Evolutionary conservation across 2,797 vertebrate species (phyloP), one percentile per base, ranked within the genome.

Genomic region (Ciconia nigra): DNA sequence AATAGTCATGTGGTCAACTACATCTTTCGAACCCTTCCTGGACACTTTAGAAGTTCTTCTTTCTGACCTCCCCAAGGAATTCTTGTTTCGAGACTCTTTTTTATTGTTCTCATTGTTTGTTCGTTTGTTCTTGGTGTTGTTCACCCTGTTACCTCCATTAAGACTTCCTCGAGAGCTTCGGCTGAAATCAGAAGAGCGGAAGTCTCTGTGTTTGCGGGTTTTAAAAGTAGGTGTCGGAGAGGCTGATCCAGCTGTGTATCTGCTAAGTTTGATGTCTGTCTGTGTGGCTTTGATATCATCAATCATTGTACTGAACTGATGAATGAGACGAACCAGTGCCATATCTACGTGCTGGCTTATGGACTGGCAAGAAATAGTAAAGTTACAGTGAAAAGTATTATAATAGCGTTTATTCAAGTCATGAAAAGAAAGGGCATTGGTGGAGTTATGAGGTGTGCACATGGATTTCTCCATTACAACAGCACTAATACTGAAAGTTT

Each of bases 221-320:
- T 99, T 99, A 98, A 99, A 99, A 39, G 99, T 99, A 42, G 99
- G 99, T 0, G 99, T 99, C 0, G 99, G 99, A 8, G 99, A 99
- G 33, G 99, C 99, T 0, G 99, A 99, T 31, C 99, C 99, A 3
- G 99, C 99, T 1, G 99, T 99, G 94, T 99, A 99, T 87, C 99
- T 99, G 96, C 99, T 99, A 28, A 99, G 99, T 55, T 99, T 99
- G 97, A 99, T 99, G 98, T 99, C 99, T 0, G 99, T 99, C 97
- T 99, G 99, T 1, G 99, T 99, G 70, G 99, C 99, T 95, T 99
- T 99, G 98, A 99, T 99, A 85, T 99, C 99, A 4, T 99, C 99
- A 24, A 99, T 99, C 99, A 99, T 99, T 42, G 99, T 99, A 97
- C 99, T 99, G 97, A 99, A 99, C 93, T 99, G 99, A 97, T 99